Conservation (phyloP, 2,113 vertebrate genomes). For the Myotis brandtii region DNA sequence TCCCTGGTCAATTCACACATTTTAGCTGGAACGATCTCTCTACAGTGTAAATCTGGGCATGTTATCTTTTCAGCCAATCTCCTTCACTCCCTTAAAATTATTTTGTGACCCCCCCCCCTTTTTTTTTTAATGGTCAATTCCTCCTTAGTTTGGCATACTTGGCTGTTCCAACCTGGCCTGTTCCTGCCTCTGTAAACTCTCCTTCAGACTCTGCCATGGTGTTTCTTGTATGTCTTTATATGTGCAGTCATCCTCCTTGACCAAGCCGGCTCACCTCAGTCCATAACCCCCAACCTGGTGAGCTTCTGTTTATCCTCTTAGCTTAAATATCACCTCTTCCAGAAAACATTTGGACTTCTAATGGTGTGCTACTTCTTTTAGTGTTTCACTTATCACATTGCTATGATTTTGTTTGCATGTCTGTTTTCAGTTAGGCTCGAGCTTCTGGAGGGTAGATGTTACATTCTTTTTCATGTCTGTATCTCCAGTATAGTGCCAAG, state of each 20-base stretch:
- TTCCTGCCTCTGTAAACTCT: background rate
- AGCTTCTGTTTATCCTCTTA: background rate
- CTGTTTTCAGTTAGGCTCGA: constrained; percentile 39
- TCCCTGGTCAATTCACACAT: background rate
- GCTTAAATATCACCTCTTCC: background rate
- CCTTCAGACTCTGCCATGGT: background rate
- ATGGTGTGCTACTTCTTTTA: background rate
- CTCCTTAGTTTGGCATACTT: background rate
- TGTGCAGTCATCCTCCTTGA: background rate
- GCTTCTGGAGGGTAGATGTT: background rate
- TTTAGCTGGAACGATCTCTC: background rate
- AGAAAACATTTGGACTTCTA: background rate
- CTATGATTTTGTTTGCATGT: background rate
- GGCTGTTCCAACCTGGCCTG: background rate
- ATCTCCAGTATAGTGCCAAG: background rate
- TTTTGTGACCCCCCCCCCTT: background rate
- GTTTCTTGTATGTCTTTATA: background rate
- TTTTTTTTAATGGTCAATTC: background rate
- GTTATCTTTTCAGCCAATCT: background rate
- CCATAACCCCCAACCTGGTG: background rate
- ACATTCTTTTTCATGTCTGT: constrained; percentile 23
- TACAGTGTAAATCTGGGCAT: background rate
- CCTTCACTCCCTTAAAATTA: background rate
- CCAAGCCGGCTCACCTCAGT: background rate
- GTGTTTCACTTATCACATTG: background rate